Conservation (phyloP, 2,113 vertebrate species). For the Malurus cyaneus region DNA sequence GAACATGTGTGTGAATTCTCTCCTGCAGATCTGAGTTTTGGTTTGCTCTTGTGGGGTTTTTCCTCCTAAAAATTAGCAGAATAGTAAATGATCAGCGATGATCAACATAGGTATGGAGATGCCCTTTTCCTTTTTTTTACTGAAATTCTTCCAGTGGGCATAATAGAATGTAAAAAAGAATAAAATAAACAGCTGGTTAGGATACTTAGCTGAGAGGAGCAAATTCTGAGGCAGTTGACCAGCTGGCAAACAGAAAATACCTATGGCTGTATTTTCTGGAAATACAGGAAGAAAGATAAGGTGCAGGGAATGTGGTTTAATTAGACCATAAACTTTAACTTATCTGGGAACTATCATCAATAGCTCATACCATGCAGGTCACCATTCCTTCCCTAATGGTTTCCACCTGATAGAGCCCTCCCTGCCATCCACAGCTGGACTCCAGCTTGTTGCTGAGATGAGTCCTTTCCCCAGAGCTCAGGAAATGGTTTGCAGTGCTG, state of each 20-base stretch:
- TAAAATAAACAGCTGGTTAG: background rate
- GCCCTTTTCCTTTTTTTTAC: background rate
- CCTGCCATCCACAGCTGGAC: slow-evolving; percentile 50
- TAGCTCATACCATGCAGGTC: slow-evolving; percentile 40
- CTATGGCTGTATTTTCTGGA: background rate
- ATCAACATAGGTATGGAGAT: background rate
- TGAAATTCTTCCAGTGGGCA: background rate
- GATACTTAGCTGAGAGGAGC: background rate
- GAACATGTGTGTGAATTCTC: background rate
- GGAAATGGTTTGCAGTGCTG: background rate
- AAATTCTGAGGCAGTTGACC: background rate
- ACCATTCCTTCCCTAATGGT: slow-evolving; percentile 49
- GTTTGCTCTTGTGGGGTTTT: background rate
- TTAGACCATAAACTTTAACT: slow-evolving; percentile 53
- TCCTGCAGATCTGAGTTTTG: background rate
- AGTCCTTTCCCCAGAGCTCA: background rate
- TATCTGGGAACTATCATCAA: slow-evolving; percentile 63
- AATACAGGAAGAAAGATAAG: slow-evolving; percentile 56
- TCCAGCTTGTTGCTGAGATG: background rate
- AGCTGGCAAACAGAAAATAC: slow-evolving; percentile 53
- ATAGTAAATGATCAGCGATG: background rate
- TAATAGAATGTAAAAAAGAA: background rate
- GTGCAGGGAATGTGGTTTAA: slow-evolving; percentile 44
- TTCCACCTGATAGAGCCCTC: slow-evolving; percentile 45
- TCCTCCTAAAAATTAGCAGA: background rate